Evolutionary conservation across 2,113 vertebrate genomes (phyloP), one percentile per base, ranked within the genome.

Genomic region (Xenus cinereus): DNA sequence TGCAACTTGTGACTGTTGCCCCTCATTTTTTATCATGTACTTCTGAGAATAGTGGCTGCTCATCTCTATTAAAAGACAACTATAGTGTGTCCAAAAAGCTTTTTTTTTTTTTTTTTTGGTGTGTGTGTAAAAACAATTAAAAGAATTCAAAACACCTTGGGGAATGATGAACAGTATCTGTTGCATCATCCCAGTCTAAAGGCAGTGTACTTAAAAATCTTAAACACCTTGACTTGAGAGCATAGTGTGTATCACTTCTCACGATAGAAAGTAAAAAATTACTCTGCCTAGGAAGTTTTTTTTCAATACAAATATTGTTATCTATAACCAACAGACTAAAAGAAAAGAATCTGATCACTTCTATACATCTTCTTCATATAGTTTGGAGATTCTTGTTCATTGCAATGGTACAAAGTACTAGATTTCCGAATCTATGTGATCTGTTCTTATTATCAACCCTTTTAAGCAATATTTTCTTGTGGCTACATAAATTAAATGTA

Each of bases 1-100:
- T 96, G 53, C n/a, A 93, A 48, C 92, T 73, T 90, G 74, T 35
- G 74, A 76, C 67, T 63, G n/a, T 46, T 94, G 90, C 78, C 90
- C 84, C 32, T 81, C 10, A 53, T 78, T 62, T 82, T 94, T 91
- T 87, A 48, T 87, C 77, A 20, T 4, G 28, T 50, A 43, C 62
- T 84, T 91, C 77, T 91, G 90, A 91, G 67, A 92, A 75, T 41
- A 77, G 73, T 68, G 90, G 56, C 78, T 91, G 48, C 46, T 67
- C 26, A 6, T 33, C 2, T 72, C 57, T 28, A 7, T 35, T 66
- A 75, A 33, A 92, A 74, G 33, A 4, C 12, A 81, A 23, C 51
- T n/a, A 3, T 7, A 75, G 30, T 16, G 12, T 66, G 51, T 82
- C 35, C 57, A 51, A 64, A 93, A 91, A 87, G 12, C 17, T 91